A percentile compares a stretch with the other conserved stretches of the same genome.
phyloP scores from a whole-genome alignment of 2,113 vertebrate species.

The Ariopsis seemanni region DNA sequence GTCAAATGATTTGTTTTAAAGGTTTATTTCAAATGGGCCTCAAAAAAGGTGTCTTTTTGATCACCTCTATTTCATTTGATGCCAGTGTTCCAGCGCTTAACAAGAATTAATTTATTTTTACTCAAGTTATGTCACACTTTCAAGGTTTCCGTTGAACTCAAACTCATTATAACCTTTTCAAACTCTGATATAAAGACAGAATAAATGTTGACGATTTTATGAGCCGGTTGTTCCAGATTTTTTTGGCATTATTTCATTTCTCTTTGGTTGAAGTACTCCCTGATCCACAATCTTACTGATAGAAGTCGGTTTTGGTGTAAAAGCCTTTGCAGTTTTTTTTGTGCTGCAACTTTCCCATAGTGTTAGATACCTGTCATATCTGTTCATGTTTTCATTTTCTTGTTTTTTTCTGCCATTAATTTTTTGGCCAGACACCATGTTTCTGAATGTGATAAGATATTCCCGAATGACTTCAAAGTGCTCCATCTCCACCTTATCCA shows the following conservation, averaged over 20 bases:
- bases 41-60: not conserved
- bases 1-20: not conserved
- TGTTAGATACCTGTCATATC: not conserved
- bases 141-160: no score
- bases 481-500: conserved; percentile 7
- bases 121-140: no score
- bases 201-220: not conserved
- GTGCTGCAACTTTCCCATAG: not conserved
- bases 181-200: not conserved
- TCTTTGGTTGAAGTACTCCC: not conserved
- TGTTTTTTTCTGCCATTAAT: conserved; percentile 29
- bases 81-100: no score
- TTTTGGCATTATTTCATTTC: not conserved
- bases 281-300: not conserved
- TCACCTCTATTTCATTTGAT: no score
- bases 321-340: not conserved
- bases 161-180: not conserved
- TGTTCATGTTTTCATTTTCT: not conserved
- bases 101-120: no score
- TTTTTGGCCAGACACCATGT: conserved; percentile 5
- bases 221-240: no score
- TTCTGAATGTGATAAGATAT: conserved; percentile 8
- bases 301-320: not conserved
- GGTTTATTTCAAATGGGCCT: not conserved
- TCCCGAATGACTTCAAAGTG: conserved; percentile 27